phyloP scores from a whole-genome alignment of 2,113 vertebrate genomes.

The Garra rufa region DNA sequence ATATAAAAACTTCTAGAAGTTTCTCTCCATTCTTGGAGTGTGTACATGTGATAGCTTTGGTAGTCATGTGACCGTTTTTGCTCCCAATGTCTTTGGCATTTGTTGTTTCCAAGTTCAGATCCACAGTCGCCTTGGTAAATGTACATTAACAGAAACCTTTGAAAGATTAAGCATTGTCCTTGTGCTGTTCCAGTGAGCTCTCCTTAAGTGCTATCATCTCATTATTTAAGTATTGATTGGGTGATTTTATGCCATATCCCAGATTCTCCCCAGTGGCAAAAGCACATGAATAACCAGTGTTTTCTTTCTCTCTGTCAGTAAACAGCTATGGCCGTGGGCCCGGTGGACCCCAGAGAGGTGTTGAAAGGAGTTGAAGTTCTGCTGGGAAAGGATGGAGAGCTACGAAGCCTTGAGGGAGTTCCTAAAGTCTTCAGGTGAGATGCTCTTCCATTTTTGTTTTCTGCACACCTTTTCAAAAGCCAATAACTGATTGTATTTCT shows the following conservation, averaged over 20 bases:
- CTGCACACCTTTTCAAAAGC: not conserved
- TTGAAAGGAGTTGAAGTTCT: slow-evolving; percentile 90
- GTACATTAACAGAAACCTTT: not conserved
- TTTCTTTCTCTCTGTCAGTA: slow-evolving; percentile 50
- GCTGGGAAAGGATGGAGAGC: slow-evolving; percentile 90
- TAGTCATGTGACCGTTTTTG: not conserved
- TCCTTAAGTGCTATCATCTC: slow-evolving; percentile 5
- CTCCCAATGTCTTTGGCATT: not conserved
- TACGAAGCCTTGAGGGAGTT: slow-evolving; percentile 89
- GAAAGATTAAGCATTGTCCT: not conserved
- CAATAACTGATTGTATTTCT: not conserved
- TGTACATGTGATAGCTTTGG: not conserved
- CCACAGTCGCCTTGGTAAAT: not conserved
- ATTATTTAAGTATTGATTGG: not conserved
- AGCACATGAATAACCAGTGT: slow-evolving; percentile 21
- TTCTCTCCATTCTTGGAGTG: not conserved
- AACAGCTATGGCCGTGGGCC: slow-evolving; percentile 88
- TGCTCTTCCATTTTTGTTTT: not conserved
- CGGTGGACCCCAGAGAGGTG: slow-evolving; percentile 92
- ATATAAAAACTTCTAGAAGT: not conserved
- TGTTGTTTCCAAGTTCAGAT: not conserved
- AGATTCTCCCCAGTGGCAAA: not conserved
- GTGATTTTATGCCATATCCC: not conserved
- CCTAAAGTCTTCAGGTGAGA: slow-evolving; percentile 90
- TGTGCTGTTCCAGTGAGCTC: slow-evolving; percentile 59